phyloP scores from a whole-genome alignment of 2,888 invertebrate genomes.

The Sinelater perroti region DNA sequence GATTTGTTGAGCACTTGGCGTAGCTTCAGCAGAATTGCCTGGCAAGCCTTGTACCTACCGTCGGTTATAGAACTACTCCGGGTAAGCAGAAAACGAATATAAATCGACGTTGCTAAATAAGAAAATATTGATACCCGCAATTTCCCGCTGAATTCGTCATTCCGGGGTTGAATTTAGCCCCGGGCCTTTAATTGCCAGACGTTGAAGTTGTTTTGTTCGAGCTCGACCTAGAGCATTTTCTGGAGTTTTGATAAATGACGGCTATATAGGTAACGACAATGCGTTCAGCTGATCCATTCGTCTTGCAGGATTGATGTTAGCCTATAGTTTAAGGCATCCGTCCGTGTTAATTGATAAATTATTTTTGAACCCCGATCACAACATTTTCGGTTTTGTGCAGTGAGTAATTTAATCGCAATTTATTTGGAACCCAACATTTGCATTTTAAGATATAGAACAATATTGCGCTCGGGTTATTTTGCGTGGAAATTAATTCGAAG shows the following conservation, averaged over 20 bases:
- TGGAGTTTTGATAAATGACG: conserved; percentile 24
- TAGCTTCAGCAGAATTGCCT: too few species aligned
- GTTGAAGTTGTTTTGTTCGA: conserved; percentile 19
- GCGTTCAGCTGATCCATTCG: conserved; percentile 11
- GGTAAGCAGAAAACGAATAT: conserved; percentile 11
- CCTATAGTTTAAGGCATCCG: too few species aligned
- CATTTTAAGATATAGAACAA: neutral
- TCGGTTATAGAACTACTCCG: too few species aligned
- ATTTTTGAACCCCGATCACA: too few species aligned
- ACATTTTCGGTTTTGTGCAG: too few species aligned
- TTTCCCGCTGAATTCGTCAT: conserved; percentile 1
- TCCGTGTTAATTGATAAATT: too few species aligned
- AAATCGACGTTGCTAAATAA: conserved; percentile 7
- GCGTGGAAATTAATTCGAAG: conserved; percentile 10
- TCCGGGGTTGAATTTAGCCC: conserved; percentile 7
- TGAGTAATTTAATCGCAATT: too few species aligned
- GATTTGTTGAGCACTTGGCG: too few species aligned
- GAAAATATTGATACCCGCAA: conserved; percentile 12
- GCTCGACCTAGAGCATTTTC: conserved; percentile 6
- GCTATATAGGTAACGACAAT: conserved; percentile 16
- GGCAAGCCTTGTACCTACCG: too few species aligned
- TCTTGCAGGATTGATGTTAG: conserved; percentile 14
- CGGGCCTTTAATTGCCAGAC: conserved; percentile 19
- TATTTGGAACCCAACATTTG: too few species aligned
- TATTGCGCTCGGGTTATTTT: neutral